These are phyloP conservation scores for Euphydryas editha DNA, from an alignment of 2,888 invertebrate species.

Conservation along the genomic window DNA sequence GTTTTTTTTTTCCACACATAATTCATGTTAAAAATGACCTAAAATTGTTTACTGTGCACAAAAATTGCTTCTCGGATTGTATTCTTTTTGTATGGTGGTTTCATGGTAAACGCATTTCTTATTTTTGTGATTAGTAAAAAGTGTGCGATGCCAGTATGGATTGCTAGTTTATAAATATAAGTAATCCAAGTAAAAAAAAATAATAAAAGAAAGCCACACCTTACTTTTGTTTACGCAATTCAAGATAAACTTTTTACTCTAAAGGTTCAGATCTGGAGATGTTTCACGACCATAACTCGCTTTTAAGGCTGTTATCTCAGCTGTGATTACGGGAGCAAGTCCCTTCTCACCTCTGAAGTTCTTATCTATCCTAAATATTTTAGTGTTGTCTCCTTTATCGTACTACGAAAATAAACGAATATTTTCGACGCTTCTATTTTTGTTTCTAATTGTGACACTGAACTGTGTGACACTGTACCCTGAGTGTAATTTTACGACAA, in stretches of 20 bases:
- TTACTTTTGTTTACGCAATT: slow-evolving; percentile 20
- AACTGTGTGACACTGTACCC: too few species aligned
- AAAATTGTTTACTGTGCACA: too few species aligned
- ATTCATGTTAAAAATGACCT: too few species aligned
- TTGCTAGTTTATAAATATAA: neutral
- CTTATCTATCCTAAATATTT: slow-evolving; percentile 36
- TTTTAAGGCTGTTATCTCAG: slow-evolving; percentile 36
- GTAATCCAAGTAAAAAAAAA: neutral
- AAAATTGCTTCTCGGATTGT: too few species aligned
- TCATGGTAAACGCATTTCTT: too few species aligned
- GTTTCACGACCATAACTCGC: slow-evolving; percentile 33
- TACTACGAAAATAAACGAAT: slow-evolving; percentile 26
- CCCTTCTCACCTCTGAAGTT: slow-evolving; percentile 33
- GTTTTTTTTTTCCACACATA: too few species aligned
- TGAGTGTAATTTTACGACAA: too few species aligned
- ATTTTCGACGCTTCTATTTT: slow-evolving; percentile 34
- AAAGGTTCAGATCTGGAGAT: slow-evolving; percentile 24
- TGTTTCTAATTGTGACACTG: neutral
- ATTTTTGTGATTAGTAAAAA: too few species aligned
- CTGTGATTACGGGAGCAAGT: slow-evolving; percentile 35
- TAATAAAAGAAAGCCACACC: neutral
- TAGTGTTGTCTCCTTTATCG: slow-evolving; percentile 36
- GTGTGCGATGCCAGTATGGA: too few species aligned
- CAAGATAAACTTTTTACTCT: slow-evolving; percentile 23
- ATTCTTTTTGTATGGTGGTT: too few species aligned